A percentile compares a stretch with the other conserved stretches of the same genome.
phyloP scores from a whole-genome alignment of 2,113 vertebrate species.

The Austrofundulus limnaeus region DNA sequence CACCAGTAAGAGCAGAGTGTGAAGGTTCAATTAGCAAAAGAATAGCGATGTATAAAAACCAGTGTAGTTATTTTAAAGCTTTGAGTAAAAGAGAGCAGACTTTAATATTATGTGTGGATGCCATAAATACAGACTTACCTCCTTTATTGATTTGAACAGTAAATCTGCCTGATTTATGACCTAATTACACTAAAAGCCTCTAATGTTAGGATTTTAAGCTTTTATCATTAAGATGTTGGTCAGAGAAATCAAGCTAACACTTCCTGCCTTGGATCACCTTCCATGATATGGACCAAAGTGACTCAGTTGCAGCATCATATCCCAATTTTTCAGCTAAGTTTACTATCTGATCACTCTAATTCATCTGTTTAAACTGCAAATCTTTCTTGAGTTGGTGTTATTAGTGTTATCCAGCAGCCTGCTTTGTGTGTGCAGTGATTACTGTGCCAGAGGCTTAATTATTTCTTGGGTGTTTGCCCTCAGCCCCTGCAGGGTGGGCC shows the following conservation, averaged over 20 bases:
- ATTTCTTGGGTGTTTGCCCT: slow-evolving; percentile 60
- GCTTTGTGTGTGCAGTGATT: slow-evolving; percentile 45
- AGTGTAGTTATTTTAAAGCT: slow-evolving; percentile 12
- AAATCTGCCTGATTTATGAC: slow-evolving; percentile 34
- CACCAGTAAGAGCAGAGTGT: too few species aligned
- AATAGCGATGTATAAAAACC: not conserved
- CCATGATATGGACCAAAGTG: not conserved
- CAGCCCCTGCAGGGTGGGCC: slow-evolving; percentile 59
- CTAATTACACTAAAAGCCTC: slow-evolving; percentile 42
- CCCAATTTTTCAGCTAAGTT: not conserved
- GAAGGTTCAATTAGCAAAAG: too few species aligned
- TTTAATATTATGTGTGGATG: slow-evolving; percentile 4
- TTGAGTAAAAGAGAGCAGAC: not conserved
- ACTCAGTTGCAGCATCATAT: not conserved
- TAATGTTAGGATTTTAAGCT: slow-evolving; percentile 13
- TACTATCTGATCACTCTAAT: not conserved
- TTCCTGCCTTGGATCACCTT: not conserved
- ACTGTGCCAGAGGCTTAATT: slow-evolving; percentile 59
- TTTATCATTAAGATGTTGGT: not conserved
- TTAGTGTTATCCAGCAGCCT: slow-evolving; percentile 34
- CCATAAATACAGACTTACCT: slow-evolving; percentile 23
- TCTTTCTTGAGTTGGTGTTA: slow-evolving; percentile 31
- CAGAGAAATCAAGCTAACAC: slow-evolving; percentile 11
- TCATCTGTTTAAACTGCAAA: slow-evolving; percentile 10
- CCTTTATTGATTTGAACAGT: slow-evolving; percentile 23